Evolutionary conservation across 2,888 invertebrate species (phyloP).

Genomic region (Nomada lathburiana): DNA sequence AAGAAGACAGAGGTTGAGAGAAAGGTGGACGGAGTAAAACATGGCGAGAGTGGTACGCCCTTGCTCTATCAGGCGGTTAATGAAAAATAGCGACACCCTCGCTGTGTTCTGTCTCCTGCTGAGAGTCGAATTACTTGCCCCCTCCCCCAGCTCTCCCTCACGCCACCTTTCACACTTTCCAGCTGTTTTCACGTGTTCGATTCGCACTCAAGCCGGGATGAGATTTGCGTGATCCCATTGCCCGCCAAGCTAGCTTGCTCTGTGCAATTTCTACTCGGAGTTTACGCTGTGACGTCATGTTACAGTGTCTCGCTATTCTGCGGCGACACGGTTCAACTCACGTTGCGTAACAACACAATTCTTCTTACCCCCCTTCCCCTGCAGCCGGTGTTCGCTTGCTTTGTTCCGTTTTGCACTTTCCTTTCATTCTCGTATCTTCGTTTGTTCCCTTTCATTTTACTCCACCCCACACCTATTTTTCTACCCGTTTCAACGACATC

Average conservation of each 20-base stretch:
- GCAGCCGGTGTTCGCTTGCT: background rate
- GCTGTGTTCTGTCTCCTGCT: slow-evolving; percentile 73
- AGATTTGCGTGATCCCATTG: slow-evolving; percentile 77
- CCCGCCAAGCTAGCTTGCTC: slow-evolving; percentile 68
- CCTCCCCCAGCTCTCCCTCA: slow-evolving; percentile 37
- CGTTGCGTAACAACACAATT: slow-evolving; percentile 43
- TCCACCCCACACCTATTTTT: background rate
- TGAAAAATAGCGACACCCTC: slow-evolving; percentile 82
- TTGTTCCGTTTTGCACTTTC: background rate
- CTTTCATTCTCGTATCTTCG: background rate
- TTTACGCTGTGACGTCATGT: slow-evolving; percentile 80
- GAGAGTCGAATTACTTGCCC: slow-evolving; percentile 78
- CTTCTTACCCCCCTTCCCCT: slow-evolving; percentile 20
- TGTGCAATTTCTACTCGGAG: slow-evolving; percentile 76
- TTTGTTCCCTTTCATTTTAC: background rate
- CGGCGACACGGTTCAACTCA: slow-evolving; percentile 47
- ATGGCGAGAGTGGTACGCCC: slow-evolving; percentile 38
- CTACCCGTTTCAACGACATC: slow-evolving; percentile 15
- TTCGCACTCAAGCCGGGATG: slow-evolving; percentile 61
- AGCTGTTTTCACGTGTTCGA: slow-evolving; percentile 46
- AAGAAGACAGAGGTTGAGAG: slow-evolving; percentile 6
- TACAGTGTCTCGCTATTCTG: slow-evolving; percentile 70
- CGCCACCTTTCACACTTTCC: slow-evolving; percentile 16
- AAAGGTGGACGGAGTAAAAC: slow-evolving; percentile 67
- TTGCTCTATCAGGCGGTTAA: slow-evolving; percentile 80